Evolutionary conservation across 2,888 invertebrate genomes (phyloP).

Genomic region (Luffia ferchaultella): DNA sequence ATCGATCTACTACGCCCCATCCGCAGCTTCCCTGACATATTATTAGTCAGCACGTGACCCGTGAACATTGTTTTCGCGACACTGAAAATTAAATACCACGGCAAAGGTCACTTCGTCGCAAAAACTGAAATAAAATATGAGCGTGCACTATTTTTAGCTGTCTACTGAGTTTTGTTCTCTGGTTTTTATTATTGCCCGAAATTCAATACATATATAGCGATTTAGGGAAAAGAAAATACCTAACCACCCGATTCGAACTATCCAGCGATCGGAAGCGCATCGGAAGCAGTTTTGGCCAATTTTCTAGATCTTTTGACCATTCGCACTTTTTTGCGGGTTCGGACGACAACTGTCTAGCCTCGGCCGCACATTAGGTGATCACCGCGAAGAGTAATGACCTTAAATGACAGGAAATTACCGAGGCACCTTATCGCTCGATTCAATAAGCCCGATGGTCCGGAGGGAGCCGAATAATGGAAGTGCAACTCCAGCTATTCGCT

Average conservation of each 20-base stretch:
- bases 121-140: no score
- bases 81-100: neutral
- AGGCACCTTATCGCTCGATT: slow-evolving; percentile 59
- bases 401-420: slow-evolving; percentile 62
- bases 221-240: no score
- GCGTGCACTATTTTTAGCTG: no score
- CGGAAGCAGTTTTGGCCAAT: slow-evolving; percentile 29
- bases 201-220: no score
- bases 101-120: neutral
- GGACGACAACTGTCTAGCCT: slow-evolving; percentile 23
- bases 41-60: no score
- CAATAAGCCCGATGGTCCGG: slow-evolving; percentile 51
- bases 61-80: no score
- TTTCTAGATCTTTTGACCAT: slow-evolving; percentile 14
- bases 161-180: no score
- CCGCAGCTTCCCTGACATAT: neutral
- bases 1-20: slow-evolving; percentile 48
- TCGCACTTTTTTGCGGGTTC: slow-evolving; percentile 23
- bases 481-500: slow-evolving; percentile 44
- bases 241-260: no score
- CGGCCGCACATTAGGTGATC: slow-evolving; percentile 36
- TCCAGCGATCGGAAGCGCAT: slow-evolving; percentile 19
- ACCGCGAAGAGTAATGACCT: slow-evolving; percentile 48
- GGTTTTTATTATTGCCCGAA: no score
- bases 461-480: slow-evolving; percentile 55